These are phyloP conservation scores for Diuraphis noxia DNA, from an alignment of 1,140 invertebrate species.

Conservation along the genomic window DNA sequence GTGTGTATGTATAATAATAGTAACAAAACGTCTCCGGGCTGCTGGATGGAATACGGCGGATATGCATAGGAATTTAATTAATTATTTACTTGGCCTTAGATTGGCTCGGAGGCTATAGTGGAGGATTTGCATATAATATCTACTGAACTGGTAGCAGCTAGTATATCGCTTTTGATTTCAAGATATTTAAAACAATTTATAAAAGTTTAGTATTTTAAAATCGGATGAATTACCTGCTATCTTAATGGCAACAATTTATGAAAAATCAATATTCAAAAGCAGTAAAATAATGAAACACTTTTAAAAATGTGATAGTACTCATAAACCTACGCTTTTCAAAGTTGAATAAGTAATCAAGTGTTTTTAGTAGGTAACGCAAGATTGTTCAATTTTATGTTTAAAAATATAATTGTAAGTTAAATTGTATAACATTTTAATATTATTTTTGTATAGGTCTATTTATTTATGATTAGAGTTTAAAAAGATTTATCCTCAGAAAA, in stretches of 20 bases:
- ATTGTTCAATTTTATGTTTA: too few relatives aligned
- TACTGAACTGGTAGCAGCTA: background rate
- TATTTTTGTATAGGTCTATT: background rate
- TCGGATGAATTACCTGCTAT: too few relatives aligned
- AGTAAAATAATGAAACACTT: background rate
- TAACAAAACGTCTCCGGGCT: constrained; percentile 43
- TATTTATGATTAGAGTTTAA: background rate
- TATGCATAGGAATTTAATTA: constrained; percentile 48
- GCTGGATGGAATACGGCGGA: background rate
- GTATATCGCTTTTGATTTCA: background rate
- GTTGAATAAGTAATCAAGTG: background rate
- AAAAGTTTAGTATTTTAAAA: background rate
- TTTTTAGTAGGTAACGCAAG: too few relatives aligned
- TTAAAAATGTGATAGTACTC: background rate
- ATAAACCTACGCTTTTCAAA: background rate
- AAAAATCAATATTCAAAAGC: background rate
- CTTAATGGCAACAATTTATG: background rate
- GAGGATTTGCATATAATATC: background rate
- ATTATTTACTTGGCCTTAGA: background rate
- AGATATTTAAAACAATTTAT: background rate
- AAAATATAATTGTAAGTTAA: background rate
- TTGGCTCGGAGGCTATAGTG: background rate
- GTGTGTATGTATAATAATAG: constrained; percentile 16
- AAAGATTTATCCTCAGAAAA: background rate
- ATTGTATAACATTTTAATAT: background rate